Evolutionary conservation across 2,113 vertebrate species (phyloP).

Genomic region (Ammodytes marinus): DNA sequence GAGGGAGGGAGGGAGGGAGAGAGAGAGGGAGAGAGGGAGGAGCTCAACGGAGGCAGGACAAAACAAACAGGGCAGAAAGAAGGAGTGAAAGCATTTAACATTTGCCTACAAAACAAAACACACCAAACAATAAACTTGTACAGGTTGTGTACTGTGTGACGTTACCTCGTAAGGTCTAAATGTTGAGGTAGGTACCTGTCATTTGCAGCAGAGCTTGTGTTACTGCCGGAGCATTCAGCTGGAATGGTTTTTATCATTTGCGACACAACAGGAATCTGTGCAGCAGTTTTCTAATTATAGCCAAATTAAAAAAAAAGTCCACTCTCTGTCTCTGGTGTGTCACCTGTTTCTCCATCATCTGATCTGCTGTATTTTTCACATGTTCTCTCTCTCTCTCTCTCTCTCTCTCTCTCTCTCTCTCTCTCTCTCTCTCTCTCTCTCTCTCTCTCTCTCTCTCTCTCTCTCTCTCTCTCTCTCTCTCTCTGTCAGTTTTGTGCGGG

Average conservation of each 20-base stretch:
- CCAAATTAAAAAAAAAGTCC: slow-evolving; percentile 19
- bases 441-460: too few relatives aligned
- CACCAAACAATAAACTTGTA: background rate
- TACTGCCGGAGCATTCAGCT: slow-evolving; percentile 94
- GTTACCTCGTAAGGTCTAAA: slow-evolving; percentile 85
- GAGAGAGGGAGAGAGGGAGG: background rate
- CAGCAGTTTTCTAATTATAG: slow-evolving; percentile 83
- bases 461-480: background rate
- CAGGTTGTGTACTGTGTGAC: slow-evolving; percentile 71
- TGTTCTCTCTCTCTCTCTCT: background rate
- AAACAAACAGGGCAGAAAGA: background rate
- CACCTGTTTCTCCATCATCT: slow-evolving; percentile 2
- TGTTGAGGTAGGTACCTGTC: slow-evolving; percentile 84
- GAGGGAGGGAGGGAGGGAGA: slow-evolving; percentile 4
- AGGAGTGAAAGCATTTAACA: background rate
- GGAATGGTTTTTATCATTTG: slow-evolving; percentile 94
- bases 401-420: too few relatives aligned
- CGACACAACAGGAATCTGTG: slow-evolving; percentile 91
- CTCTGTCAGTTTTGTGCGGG: background rate
- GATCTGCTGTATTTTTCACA: background rate
- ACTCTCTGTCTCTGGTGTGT: background rate
- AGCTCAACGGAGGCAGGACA: too few relatives aligned
- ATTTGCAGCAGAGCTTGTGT: slow-evolving; percentile 95
- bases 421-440: too few relatives aligned
- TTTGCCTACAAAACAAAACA: background rate